Evolutionary conservation across 2,888 invertebrate genomes (phyloP).

Genomic region (Tiliacea aurago): DNA sequence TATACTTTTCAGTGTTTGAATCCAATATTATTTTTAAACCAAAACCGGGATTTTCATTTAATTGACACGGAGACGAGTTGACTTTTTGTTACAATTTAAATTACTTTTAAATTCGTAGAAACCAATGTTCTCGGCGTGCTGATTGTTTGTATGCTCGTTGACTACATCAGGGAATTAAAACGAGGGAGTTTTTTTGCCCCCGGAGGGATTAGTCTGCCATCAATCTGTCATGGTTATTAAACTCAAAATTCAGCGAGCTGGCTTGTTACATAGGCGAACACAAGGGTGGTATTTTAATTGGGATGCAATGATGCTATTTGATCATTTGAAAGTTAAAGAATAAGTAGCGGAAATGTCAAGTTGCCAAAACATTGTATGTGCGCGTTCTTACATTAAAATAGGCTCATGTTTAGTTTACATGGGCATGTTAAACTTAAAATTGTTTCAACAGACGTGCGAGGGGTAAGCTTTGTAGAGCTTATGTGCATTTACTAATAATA

Average conservation of each 20-base stretch:
- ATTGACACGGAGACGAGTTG: not conserved
- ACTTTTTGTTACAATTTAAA: conserved; percentile 9
- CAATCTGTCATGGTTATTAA: conserved; percentile 46
- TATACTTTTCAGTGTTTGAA: conserved; percentile 61
- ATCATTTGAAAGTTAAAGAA: not conserved
- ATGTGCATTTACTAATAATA: conserved; percentile 69
- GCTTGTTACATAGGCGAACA: conserved; percentile 16
- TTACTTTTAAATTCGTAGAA: not conserved
- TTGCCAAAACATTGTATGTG: not conserved
- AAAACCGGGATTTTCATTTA: conserved; percentile 14
- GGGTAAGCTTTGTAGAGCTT: conserved; percentile 29
- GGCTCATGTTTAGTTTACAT: not conserved
- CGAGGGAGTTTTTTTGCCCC: conserved; percentile 16
- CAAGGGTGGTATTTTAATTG: not conserved
- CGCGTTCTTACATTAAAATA: not conserved
- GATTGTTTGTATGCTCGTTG: conserved; percentile 3
- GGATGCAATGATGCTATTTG: not conserved
- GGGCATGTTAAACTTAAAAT: not conserved
- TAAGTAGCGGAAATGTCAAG: not conserved
- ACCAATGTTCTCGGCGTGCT: not conserved
- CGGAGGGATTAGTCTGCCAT: conserved; percentile 24
- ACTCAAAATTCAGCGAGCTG: not conserved
- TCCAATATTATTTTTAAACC: conserved; percentile 37
- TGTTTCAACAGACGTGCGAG: conserved; percentile 7
- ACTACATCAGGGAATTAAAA: conserved; percentile 35